These are phyloP conservation scores for Orthonychiurus folsomi DNA, from an alignment of 2,888 invertebrate species.

Conservation along the genomic window DNA sequence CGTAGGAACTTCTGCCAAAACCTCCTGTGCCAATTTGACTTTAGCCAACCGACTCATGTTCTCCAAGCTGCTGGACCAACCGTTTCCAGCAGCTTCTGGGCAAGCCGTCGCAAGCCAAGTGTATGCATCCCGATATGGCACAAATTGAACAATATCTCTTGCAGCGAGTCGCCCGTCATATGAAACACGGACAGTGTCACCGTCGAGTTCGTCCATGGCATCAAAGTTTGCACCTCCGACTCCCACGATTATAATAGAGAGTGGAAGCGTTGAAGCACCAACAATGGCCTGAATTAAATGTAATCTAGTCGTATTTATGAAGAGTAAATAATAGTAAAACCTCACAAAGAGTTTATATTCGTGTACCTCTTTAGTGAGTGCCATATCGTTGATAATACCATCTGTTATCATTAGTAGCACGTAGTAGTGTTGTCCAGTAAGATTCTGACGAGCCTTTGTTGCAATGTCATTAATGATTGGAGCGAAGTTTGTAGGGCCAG, in stretches of 20 bases:
- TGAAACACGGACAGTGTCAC: conserved; percentile 43
- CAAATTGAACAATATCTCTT: conserved; percentile 55
- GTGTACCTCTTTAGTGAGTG: conserved; percentile 47
- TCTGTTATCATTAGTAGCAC: conserved; percentile 52
- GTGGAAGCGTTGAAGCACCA: conserved; percentile 50
- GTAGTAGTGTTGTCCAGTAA: conserved; percentile 48
- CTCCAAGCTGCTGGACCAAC: background rate
- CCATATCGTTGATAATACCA: conserved; percentile 53
- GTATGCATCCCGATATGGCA: conserved; percentile 43
- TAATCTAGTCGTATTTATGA: too few species aligned
- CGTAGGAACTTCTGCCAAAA: conserved; percentile 49
- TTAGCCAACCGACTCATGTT: conserved; percentile 25
- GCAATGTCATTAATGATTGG: conserved; percentile 48
- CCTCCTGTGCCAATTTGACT: conserved; percentile 48
- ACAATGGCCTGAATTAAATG: conserved; percentile 45
- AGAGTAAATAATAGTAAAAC: too few species aligned
- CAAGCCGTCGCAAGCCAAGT: conserved; percentile 37
- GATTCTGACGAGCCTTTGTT: conserved; percentile 42
- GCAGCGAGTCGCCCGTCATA: conserved; percentile 46
- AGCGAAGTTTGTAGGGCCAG: conserved; percentile 52
- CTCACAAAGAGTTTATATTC: background rate
- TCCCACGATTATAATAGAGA: conserved; percentile 55
- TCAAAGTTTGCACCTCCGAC: conserved; percentile 51
- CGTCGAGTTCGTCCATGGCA: conserved; percentile 51
- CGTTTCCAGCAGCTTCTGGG: conserved; percentile 20